These are phyloP conservation scores for Tetragonula clypearis DNA, from an alignment of 1,140 invertebrate species.

Conservation along the genomic window DNA sequence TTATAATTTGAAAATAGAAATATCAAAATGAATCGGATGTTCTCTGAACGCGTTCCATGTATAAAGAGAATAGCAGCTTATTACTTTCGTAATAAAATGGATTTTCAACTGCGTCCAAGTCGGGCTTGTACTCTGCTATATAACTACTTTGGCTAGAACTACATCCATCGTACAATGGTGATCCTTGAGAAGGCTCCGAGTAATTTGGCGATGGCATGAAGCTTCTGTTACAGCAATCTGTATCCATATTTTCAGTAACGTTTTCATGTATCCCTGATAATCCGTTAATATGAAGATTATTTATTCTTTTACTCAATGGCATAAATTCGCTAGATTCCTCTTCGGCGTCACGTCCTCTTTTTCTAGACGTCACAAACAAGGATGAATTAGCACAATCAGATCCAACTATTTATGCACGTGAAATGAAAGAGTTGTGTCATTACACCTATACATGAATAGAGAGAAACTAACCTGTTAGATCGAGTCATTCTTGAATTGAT, in stretches of 20 bases:
- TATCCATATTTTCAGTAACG: slow-evolving; percentile 69
- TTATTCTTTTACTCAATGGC: slow-evolving; percentile 89
- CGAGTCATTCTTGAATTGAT: slow-evolving; percentile 62
- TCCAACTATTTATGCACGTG: background rate
- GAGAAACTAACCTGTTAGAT: slow-evolving; percentile 68
- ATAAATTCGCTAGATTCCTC: slow-evolving; percentile 88
- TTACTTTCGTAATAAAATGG: slow-evolving; percentile 86
- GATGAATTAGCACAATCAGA: slow-evolving; percentile 1
- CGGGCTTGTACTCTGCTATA: slow-evolving; percentile 81
- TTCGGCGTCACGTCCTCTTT: slow-evolving; percentile 84
- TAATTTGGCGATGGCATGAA: slow-evolving; percentile 76
- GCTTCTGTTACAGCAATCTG: slow-evolving; percentile 72
- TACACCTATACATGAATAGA: slow-evolving; percentile 42
- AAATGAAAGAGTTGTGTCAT: slow-evolving; percentile 20
- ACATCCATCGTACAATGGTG: slow-evolving; percentile 75
- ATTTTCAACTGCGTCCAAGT: slow-evolving; percentile 83
- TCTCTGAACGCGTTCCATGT: slow-evolving; percentile 83
- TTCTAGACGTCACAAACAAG: slow-evolving; percentile 80
- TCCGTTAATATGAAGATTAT: slow-evolving; percentile 88
- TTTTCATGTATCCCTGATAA: slow-evolving; percentile 70
- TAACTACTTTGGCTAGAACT: slow-evolving; percentile 75
- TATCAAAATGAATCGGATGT: slow-evolving; percentile 68
- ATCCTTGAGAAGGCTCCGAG: slow-evolving; percentile 77
- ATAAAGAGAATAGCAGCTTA: slow-evolving; percentile 84
- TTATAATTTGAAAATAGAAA: slow-evolving; percentile 18